Percentiles rank a stretch among this genome's conserved stretches.
phyloP scores from a whole-genome alignment of 2,797 vertebrate species.

The Anabacerthia variegaticeps region DNA sequence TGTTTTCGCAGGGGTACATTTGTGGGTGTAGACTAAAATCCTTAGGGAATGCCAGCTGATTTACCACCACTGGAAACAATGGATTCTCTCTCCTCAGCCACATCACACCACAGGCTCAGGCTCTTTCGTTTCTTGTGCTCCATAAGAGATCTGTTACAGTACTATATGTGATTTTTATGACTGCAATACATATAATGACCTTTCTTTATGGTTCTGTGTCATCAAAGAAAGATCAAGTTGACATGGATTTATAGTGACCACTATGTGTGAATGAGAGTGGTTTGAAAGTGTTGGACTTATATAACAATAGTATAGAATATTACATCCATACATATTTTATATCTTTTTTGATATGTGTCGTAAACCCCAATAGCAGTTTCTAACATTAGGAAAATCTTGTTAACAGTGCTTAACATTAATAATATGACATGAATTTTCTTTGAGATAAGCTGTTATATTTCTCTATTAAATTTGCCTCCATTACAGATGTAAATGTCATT shows the following conservation, averaged over 20 bases:
- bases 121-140: neutral
- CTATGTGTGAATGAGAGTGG: neutral
- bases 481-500: neutral
- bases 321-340: neutral
- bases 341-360: neutral
- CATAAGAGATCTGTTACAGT: neutral
- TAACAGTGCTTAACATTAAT: neutral
- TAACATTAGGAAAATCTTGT: neutral
- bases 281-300: neutral
- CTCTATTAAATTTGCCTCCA: neutral
- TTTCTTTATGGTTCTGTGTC: neutral
- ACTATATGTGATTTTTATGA: neutral
- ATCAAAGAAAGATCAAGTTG: neutral
- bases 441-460: neutral
- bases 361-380: neutral
- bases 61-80: slow-evolving; percentile 22
- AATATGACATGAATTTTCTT: neutral
- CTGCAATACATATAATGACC: neutral
- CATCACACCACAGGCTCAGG: neutral
- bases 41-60: neutral
- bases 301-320: neutral
- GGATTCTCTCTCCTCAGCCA: neutral
- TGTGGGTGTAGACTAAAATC: neutral
- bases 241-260: neutral
- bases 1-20: slow-evolving; percentile 16